Percentiles rank a stretch among this genome's conserved stretches.
These are phyloP conservation scores for Pseudomyrmex dendroicus DNA, from an alignment of 1,140 invertebrate genomes.

Conservation along the genomic window DNA sequence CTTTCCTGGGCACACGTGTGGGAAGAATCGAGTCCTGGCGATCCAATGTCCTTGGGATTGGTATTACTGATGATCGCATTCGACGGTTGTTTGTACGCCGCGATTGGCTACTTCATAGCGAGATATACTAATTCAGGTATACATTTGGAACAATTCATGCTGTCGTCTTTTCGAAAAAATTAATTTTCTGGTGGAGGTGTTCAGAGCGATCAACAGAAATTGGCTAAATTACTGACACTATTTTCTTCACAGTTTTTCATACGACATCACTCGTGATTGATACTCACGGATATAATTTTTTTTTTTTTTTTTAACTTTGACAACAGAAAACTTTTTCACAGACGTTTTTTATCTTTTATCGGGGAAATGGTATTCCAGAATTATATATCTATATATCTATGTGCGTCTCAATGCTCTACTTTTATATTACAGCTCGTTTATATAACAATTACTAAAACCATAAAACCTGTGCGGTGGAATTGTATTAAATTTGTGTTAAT, in stretches of 20 bases:
- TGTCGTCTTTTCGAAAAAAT: conserved; percentile 9
- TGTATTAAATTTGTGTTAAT: neutral
- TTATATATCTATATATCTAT: conserved; percentile 22
- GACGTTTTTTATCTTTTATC: neutral
- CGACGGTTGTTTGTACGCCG: conserved; percentile 81
- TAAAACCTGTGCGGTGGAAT: neutral
- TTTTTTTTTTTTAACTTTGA: neutral
- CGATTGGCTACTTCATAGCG: conserved; percentile 78
- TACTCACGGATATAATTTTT: neutral
- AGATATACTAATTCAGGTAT: conserved; percentile 81
- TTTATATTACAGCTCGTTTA: conserved; percentile 8
- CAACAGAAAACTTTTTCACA: neutral
- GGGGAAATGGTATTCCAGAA: conserved; percentile 4
- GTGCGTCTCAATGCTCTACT: conserved; percentile 2
- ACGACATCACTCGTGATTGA: neutral
- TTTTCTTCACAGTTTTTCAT: conserved; percentile 4
- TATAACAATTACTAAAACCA: conserved; percentile 59
- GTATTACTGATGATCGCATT: conserved; percentile 79
- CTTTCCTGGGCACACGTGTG: conserved; percentile 84
- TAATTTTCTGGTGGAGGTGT: conserved; percentile 64
- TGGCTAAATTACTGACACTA: conserved; percentile 23
- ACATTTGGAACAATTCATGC: neutral
- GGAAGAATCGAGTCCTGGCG: conserved; percentile 82
- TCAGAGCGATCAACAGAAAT: conserved; percentile 16
- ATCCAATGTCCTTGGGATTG: conserved; percentile 85